Evolutionary conservation across 1,140 invertebrate genomes (phyloP).

Genomic region (Drosophila chauvacae): DNA sequence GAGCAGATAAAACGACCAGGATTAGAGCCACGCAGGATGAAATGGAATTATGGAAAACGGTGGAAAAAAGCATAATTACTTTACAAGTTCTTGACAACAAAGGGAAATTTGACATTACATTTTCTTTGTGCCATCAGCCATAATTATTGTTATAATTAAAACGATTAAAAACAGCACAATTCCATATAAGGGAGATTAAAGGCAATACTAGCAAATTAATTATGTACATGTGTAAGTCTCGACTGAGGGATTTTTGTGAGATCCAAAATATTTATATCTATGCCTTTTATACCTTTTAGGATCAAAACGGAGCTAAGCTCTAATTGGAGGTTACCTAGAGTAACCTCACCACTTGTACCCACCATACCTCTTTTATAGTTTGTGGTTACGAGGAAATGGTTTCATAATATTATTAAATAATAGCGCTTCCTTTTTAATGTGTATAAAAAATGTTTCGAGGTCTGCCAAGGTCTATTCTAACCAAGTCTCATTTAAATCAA

Average conservation of each 20-base stretch:
- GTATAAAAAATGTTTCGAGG: too few relatives aligned
- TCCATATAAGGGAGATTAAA: neutral
- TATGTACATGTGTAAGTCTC: too few relatives aligned
- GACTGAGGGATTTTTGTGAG: neutral
- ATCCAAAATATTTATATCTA: neutral
- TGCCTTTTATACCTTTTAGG: neutral
- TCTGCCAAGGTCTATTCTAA: too few relatives aligned
- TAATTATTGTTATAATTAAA: slow-evolving; percentile 10
- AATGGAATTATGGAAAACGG: slow-evolving; percentile 21
- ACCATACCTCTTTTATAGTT: too few relatives aligned
- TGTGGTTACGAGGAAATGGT: too few relatives aligned
- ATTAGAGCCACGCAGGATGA: slow-evolving; percentile 27
- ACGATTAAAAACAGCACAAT: neutral
- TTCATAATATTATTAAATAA: too few relatives aligned
- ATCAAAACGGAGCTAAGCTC: too few relatives aligned
- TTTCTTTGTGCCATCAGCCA: slow-evolving; percentile 5
- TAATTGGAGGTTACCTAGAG: too few relatives aligned
- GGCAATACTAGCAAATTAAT: neutral
- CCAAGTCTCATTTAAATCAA: too few relatives aligned
- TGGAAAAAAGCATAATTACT: slow-evolving; percentile 19
- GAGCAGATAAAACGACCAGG: slow-evolving; percentile 13
- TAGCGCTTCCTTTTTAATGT: too few relatives aligned
- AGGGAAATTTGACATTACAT: slow-evolving; percentile 10
- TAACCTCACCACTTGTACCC: too few relatives aligned
- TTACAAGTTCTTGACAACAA: slow-evolving; percentile 25